Evolutionary conservation across 1,140 invertebrate genomes (phyloP).

Genomic region (Caerostris darwini): DNA sequence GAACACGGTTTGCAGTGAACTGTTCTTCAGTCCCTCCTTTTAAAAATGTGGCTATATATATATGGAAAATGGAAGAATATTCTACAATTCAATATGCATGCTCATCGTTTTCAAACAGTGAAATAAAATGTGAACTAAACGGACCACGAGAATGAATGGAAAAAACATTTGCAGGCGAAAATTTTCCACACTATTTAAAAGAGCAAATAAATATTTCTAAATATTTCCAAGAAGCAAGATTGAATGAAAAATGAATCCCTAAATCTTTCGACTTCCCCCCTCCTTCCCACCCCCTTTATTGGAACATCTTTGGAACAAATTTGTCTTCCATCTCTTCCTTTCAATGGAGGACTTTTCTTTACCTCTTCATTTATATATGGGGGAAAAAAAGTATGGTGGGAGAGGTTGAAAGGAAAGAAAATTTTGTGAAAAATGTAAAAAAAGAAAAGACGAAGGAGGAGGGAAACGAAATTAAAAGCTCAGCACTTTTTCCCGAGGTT

Average conservation of each 20-base stretch:
- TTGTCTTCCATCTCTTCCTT: conserved; percentile 26
- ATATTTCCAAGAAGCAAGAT: conserved; percentile 3
- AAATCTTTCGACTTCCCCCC: not conserved
- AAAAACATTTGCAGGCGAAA: conserved; percentile 16
- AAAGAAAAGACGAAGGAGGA: not conserved
- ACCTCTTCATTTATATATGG: not conserved
- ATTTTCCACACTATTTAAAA: conserved; percentile 36
- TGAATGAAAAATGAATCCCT: conserved; percentile 53
- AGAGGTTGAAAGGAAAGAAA: not conserved
- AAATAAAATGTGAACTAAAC: conserved; percentile 49
- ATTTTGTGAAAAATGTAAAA: conserved; percentile 30
- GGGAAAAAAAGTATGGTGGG: too few relatives aligned
- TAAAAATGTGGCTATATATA: not conserved
- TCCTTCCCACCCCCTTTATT: not conserved
- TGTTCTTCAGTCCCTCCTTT: not conserved
- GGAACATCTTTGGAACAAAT: conserved; percentile 1
- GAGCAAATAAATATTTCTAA: conserved; percentile 63
- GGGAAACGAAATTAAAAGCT: conserved; percentile 53
- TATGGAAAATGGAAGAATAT: not conserved
- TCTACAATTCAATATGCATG: conserved; percentile 48
- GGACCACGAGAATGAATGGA: not conserved
- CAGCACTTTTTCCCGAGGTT: conserved; percentile 47
- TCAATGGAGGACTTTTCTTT: not conserved
- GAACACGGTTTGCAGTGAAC: conserved; percentile 21
- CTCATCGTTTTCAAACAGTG: conserved; percentile 66